These are phyloP conservation scores for Platysternon megacephalum DNA, from an alignment of 2,113 vertebrate species.

Conservation along the genomic window DNA sequence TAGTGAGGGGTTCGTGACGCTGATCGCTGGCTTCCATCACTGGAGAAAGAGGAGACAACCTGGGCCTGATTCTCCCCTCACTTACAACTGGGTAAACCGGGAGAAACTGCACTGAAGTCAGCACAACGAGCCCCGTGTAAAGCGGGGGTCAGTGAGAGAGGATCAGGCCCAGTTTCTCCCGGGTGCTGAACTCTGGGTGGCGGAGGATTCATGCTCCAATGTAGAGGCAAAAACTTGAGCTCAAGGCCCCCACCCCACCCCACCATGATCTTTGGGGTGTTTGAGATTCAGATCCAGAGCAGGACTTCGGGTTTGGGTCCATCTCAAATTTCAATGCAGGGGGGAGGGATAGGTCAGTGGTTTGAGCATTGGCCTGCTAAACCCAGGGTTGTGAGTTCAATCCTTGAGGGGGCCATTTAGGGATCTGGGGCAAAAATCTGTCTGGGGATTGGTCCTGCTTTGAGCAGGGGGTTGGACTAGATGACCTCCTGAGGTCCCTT, in stretches of 20 bases:
- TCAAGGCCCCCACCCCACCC: background rate
- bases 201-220: background rate
- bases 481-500: too few species aligned
- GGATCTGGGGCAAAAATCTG: too few species aligned
- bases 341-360: too few species aligned
- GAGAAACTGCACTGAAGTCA: background rate
- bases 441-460: too few species aligned
- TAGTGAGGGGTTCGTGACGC: background rate
- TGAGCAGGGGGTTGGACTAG: too few species aligned
- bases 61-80: background rate
- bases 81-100: background rate
- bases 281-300: background rate
- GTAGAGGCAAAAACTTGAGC: background rate
- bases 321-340: background rate
- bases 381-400: too few species aligned
- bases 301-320: background rate
- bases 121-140: background rate
- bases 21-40: background rate
- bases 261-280: background rate
- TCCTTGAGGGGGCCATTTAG: too few species aligned
- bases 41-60: background rate
- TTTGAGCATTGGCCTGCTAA: too few species aligned
- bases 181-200: background rate
- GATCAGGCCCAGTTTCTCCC: background rate
- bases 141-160: background rate